A percentile compares a stretch with the other conserved stretches of the same genome.
These are phyloP conservation scores for Busseola fusca DNA, from an alignment of 2,888 invertebrate species.

Conservation along the genomic window DNA sequence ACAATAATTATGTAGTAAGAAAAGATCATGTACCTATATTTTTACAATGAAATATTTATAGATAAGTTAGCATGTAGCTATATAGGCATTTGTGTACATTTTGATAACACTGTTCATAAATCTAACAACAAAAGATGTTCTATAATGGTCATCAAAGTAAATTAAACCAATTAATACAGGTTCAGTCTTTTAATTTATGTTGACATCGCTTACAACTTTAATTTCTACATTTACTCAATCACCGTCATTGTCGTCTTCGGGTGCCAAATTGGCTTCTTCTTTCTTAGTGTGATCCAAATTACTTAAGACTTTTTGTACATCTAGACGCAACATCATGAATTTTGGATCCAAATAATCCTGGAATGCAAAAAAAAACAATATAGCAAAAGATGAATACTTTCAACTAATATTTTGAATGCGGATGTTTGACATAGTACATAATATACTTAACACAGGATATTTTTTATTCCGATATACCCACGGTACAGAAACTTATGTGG, in stretches of 20 bases:
- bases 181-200: slow-evolving; percentile 85
- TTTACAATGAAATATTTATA: slow-evolving; percentile 85
- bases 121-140: slow-evolving; percentile 75
- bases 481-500: too few species aligned
- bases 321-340: slow-evolving; percentile 85
- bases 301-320: slow-evolving; percentile 83
- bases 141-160: slow-evolving; percentile 82
- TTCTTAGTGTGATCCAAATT: slow-evolving; percentile 78
- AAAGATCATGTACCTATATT: slow-evolving; percentile 83
- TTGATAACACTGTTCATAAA: slow-evolving; percentile 78
- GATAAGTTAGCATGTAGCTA: slow-evolving; percentile 75
- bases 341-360: slow-evolving; percentile 87
- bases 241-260: slow-evolving; percentile 60
- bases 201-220: slow-evolving; percentile 28
- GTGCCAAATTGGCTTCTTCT: slow-evolving; percentile 61
- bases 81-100: slow-evolving; percentile 85
- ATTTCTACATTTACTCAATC: slow-evolving; percentile 43
- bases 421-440: too few species aligned
- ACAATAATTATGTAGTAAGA: slow-evolving; percentile 67
- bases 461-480: too few species aligned
- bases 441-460: too few species aligned
- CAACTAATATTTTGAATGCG: too few species aligned
- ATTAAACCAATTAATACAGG: slow-evolving; percentile 82
- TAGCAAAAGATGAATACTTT: neutral
- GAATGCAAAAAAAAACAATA: slow-evolving; percentile 51